A percentile compares a stretch with the other conserved stretches of the same genome.
phyloP scores from a whole-genome alignment of 2,113 vertebrate species.

The Phylloscopus whistleri region DNA sequence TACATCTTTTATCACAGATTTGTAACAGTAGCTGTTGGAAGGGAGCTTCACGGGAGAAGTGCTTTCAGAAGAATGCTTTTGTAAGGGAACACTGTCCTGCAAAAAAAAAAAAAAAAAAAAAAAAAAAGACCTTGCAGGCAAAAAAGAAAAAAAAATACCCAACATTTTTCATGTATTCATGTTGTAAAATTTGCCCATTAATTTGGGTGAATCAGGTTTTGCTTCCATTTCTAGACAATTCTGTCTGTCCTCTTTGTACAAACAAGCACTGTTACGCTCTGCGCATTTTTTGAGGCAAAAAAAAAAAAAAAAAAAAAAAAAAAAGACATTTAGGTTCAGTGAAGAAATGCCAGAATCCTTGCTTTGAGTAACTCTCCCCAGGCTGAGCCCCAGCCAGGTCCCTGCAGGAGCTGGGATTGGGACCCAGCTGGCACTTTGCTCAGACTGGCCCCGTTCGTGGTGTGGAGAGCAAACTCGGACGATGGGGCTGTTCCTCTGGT shows the following conservation, averaged over 20 bases:
- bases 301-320: neutral
- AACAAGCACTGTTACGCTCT: neutral
- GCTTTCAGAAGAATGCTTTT: constrained; percentile 31
- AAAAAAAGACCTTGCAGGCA: neutral
- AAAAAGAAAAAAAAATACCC: neutral
- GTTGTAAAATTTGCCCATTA: neutral
- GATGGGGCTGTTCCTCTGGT: neutral
- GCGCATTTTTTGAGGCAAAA: neutral
- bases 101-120: neutral
- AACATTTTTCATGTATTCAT: neutral
- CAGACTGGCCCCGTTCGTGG: rapidly evolving
- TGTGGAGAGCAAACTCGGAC: neutral
- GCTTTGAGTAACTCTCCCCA: neutral
- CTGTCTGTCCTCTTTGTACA: neutral
- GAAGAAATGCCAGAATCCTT: neutral
- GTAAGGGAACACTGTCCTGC: neutral
- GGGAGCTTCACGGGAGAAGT: neutral
- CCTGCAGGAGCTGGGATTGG: neutral
- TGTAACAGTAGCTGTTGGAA: constrained; percentile 45
- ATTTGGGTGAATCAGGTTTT: neutral
- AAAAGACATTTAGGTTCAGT: neutral
- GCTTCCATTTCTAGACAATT: constrained; percentile 3
- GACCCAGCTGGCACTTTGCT: neutral
- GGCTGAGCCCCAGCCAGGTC: neutral
- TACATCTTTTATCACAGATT: constrained; percentile 36